phyloP scores from a whole-genome alignment of 2,797 vertebrate genomes.

The Melanotaenia maccullochi region DNA sequence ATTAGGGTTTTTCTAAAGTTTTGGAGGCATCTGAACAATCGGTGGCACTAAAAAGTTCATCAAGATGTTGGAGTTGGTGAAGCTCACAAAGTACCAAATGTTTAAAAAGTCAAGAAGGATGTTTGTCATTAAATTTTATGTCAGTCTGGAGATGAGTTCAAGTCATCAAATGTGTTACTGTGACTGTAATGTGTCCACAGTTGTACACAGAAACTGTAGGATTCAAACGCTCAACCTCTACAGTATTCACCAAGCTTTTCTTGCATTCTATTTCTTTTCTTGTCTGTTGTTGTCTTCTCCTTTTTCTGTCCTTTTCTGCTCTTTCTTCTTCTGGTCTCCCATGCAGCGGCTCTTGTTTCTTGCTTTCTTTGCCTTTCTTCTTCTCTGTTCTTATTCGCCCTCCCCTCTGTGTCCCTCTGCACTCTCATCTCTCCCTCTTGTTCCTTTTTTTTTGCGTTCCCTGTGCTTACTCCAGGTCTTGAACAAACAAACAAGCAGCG shows the following conservation, averaged over 20 bases:
- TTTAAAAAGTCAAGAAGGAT: not conserved
- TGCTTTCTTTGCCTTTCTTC: conserved; percentile 5
- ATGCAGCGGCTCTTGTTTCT: not conserved
- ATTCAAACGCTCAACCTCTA: conserved; percentile 9
- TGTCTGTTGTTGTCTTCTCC: not conserved
- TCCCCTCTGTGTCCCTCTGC: conserved; percentile 11
- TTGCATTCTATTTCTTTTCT: not conserved
- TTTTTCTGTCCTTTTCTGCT: not conserved
- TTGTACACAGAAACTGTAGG: not conserved
- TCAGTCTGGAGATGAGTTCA: not conserved
- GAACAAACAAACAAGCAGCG: conserved; percentile 76
- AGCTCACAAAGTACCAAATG: not conserved
- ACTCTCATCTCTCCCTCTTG: conserved; percentile 40
- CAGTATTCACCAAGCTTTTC: not conserved
- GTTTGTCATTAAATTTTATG: not conserved
- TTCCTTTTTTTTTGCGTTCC: conserved; percentile 38
- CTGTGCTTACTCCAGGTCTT: conserved; percentile 62
- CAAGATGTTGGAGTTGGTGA: not conserved
- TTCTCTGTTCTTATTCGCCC: not conserved
- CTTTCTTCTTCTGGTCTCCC: not conserved
- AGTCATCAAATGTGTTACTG: not conserved
- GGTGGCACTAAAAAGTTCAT: not conserved
- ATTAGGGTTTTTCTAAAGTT: not conserved
- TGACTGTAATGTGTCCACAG: not conserved
- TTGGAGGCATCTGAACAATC: not conserved